Percentiles rank a stretch among this genome's conserved stretches.
Conservation (phyloP, 2,888 invertebrate species). For the Diplazon laetatorius region DNA sequence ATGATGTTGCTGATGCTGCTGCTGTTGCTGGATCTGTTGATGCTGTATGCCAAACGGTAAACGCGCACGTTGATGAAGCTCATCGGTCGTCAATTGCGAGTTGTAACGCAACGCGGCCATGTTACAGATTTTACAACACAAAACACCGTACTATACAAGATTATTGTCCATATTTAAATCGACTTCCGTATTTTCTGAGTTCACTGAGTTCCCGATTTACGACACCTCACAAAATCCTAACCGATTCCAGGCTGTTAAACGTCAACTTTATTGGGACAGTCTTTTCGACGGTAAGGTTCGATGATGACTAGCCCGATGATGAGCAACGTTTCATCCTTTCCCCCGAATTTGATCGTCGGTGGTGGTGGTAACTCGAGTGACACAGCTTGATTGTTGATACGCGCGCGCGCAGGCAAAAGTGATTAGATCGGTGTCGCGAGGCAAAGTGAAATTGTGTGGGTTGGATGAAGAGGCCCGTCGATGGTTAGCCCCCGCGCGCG, state of each 20-base stretch:
- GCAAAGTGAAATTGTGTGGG: conserved; percentile 73
- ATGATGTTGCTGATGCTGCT: conserved; percentile 38
- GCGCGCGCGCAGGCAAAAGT: conserved; percentile 47
- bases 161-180: neutral
- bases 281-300: neutral
- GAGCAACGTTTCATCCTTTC: conserved; percentile 7
- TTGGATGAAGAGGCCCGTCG: conserved; percentile 55
- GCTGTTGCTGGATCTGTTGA: conserved; percentile 61
- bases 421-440: conserved; percentile 72
- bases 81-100: conserved; percentile 74
- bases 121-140: neutral
- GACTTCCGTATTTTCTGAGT: neutral
- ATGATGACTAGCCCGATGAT: conserved; percentile 12
- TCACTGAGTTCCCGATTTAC: neutral
- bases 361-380: conserved; percentile 10
- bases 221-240: neutral
- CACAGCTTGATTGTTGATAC: conserved; percentile 39
- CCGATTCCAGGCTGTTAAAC: too few species aligned
- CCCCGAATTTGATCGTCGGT: conserved; percentile 23
- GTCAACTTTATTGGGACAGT: neutral
- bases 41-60: conserved; percentile 71
- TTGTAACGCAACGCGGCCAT: conserved; percentile 79
- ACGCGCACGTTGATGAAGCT: conserved; percentile 73
- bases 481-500: conserved; percentile 54
- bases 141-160: conserved; percentile 13